phyloP scores from a whole-genome alignment of 92 coral and sea anemone genomes.

The Epizoanthus illoricatus region DNA sequence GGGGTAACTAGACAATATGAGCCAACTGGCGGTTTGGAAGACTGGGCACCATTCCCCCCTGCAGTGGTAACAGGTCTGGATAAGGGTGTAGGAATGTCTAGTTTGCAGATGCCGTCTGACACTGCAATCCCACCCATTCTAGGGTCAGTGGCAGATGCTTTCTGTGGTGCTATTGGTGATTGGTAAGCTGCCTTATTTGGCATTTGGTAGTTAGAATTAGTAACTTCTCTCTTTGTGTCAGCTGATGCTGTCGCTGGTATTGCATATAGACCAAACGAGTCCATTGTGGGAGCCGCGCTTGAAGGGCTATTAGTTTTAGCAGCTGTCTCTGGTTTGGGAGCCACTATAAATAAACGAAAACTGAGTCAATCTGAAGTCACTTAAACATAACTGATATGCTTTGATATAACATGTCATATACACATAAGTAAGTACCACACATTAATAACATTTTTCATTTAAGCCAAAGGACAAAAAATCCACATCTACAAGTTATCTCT shows the following conservation, averaged over 20 bases:
- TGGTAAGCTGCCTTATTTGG: slow-evolving; percentile 11
- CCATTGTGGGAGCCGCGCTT: not conserved
- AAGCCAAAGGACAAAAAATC: no score
- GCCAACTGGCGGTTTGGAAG: slow-evolving; percentile 2
- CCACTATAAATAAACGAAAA: not conserved
- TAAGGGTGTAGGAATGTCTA: not conserved
- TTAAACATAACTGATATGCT: no score
- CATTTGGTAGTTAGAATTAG: not conserved
- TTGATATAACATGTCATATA: no score
- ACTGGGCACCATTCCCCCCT: not conserved
- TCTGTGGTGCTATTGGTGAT: not conserved
- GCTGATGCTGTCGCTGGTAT: not conserved
- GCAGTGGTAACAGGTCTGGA: not conserved
- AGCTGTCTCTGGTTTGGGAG: slow-evolving; percentile 19
- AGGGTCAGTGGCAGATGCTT: not conserved
- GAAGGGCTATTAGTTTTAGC: not conserved
- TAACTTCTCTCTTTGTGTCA: slow-evolving; percentile 19
- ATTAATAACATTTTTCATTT: no score
- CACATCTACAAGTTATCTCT: no score
- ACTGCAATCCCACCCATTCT: not conserved
- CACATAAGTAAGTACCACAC: no score
- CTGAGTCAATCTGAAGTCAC: no score
- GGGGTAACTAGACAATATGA: slow-evolving; percentile 13
- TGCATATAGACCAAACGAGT: slow-evolving; percentile 8
- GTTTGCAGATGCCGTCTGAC: not conserved